Base-by-base conservation (phyloP, 2,888 invertebrate genomes). In the Nephrotoma appendiculata region DNA sequence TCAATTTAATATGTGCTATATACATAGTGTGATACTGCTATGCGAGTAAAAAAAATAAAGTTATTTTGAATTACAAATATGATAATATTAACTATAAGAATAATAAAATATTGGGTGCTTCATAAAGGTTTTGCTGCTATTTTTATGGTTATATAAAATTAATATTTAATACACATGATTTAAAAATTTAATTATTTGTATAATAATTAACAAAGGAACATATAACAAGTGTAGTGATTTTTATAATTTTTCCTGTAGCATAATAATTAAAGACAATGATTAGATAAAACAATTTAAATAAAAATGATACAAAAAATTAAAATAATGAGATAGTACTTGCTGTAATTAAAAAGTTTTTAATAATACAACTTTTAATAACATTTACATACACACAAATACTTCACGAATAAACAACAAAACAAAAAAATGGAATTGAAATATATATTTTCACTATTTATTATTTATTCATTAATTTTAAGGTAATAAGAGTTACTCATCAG, bases 391-490 rank as follows among this genome's bases (percentile, higher is more conserved):
- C 31, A 31, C 31, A 31, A 31, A 31, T 31, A 31, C 31, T 31
- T 2, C 3, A 31, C 31, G 31, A 31, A 3, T 31, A 31, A 31
- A 31, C 31, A 31, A 31, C 31, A 31, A 31, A 31, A 31, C 31
- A 48, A n/a, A 31, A 87, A 48, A 83, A 86, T 83, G 83, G 19
- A 52, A 41, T 52, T 42, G 5, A 42, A 87, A 86, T 52, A 52
- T 57, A 43, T 9, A 31, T 43, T 86, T 43, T 71, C 48, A 87
- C 43, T 86, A 42, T 41, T 86, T 57, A 41, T 86, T 41, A 41
- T 86, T 41, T n/a, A 41, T 86, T 52, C 57, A n/a, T n/a, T 86
- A 86, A 86, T 41, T 41, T 48, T 48, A 86, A 86, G 86, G 86
- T 86, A 86, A 86, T 31, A 31, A 71, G 31, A 31, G 31, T 31